Evolutionary conservation across 2,888 invertebrate species (phyloP).

Genomic region (Acanthosepion pharaonis): DNA sequence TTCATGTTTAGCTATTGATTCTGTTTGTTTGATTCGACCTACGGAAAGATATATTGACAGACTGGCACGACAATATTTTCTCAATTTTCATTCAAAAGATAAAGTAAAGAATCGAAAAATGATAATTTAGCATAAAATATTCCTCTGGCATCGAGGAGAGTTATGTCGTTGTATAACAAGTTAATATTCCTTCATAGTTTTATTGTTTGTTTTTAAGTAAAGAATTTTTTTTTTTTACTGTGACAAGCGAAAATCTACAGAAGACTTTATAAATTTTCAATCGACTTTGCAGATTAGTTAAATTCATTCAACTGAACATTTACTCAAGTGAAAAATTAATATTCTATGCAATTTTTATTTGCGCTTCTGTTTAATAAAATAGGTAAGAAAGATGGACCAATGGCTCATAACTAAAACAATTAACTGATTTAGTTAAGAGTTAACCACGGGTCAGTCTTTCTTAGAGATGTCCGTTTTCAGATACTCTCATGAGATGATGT

Average conservation of each 20-base stretch:
- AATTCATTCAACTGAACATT: neutral
- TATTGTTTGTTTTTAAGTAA: neutral
- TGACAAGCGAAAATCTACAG: neutral
- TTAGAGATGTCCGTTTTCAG: too few species aligned
- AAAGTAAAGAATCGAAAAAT: neutral
- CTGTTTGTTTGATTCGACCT: neutral
- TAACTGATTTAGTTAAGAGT: too few species aligned
- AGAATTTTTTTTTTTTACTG: neutral
- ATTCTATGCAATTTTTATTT: neutral
- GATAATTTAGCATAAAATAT: neutral
- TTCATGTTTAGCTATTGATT: neutral
- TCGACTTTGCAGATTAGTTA: neutral
- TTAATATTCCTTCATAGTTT: neutral
- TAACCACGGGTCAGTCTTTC: too few species aligned
- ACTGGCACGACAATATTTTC: neutral
- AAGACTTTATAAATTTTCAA: neutral
- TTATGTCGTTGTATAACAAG: neutral
- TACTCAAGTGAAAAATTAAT: neutral
- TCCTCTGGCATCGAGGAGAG: neutral
- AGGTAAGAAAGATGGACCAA: too few species aligned
- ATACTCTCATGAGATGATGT: too few species aligned
- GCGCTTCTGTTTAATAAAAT: too few species aligned
- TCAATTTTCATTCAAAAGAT: neutral
- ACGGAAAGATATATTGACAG: conserved; percentile 33
- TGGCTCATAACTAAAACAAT: too few species aligned